A percentile compares a stretch with the other conserved stretches of the same genome.
These are phyloP conservation scores for Mastacembelus armatus DNA, from an alignment of 2,797 vertebrate species.

Conservation along the genomic window DNA sequence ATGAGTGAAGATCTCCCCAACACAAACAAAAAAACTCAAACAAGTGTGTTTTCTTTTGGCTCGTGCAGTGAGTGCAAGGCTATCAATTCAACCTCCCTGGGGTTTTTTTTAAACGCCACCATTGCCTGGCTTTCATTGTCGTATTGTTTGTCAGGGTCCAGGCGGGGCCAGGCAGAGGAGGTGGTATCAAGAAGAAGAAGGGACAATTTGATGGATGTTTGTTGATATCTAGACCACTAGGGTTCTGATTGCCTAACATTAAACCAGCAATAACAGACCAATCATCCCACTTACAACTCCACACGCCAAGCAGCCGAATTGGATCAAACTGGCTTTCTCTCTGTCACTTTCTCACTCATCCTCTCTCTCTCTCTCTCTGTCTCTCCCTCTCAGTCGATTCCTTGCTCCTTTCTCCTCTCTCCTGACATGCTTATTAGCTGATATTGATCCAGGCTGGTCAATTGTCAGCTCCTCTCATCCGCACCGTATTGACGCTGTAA, in stretches of 20 bases:
- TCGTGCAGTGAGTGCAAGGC: slow-evolving; percentile 52
- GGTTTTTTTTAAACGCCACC: slow-evolving; percentile 57
- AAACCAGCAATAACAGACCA: slow-evolving; percentile 99
- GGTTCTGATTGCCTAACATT: slow-evolving; percentile 99
- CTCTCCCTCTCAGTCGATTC: slow-evolving; percentile 75
- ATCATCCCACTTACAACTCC: slow-evolving; percentile 99
- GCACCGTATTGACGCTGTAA: slow-evolving; percentile 98
- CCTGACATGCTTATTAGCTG: slow-evolving; percentile 98
- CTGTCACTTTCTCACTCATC: slow-evolving; percentile 77
- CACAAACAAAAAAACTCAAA: slow-evolving; percentile 73
- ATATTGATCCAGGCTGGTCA: slow-evolving; percentile 99
- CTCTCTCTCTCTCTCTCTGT: slow-evolving; percentile 69
- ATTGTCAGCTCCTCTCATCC: slow-evolving; percentile 99
- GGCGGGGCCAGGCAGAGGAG: slow-evolving; percentile 69
- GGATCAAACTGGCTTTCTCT: slow-evolving; percentile 90
- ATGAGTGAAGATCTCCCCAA: slow-evolving; percentile 69
- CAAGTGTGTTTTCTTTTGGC: slow-evolving; percentile 66
- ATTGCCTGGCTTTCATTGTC: slow-evolving; percentile 63
- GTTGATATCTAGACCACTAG: slow-evolving; percentile 99
- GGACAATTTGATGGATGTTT: slow-evolving; percentile 99
- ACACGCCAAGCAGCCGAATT: slow-evolving; percentile 94
- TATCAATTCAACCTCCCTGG: slow-evolving; percentile 74
- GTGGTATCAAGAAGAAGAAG: slow-evolving; percentile 81
- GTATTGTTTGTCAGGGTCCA: slow-evolving; percentile 76
- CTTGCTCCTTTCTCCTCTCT: slow-evolving; percentile 86